Base-by-base conservation (phyloP, 2,888 invertebrate genomes). In the Idaea biselata region DNA sequence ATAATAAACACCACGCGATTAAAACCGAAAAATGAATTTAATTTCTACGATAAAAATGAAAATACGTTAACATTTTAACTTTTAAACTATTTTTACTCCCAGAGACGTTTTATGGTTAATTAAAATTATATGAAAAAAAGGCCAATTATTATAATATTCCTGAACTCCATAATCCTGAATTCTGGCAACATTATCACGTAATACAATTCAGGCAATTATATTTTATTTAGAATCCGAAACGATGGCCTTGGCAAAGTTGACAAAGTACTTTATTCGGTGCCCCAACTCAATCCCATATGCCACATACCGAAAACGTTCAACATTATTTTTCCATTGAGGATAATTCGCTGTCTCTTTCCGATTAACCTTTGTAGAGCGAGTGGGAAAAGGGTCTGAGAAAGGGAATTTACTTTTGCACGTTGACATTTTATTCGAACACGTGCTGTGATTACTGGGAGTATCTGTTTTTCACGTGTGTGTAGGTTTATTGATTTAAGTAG, bases 281-380 rank as follows among this genome's bases (percentile, higher is more conserved):
- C 44, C 44, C 14, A 44, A 8, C 44, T 44, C 44, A 44, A 44
- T 44, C 44, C 44, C 44, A 44, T 25, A 25, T 44, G 44, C 44
- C 44, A 44, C 44, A 44, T 44, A 14, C 44, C 11, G 11, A 44
- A 44, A 44, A 8, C 44, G 14, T 44, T 44, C 3, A 11, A 8
- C 44, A 44, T 44, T 44, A 44, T 44, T 44, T 25, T 44, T 44
- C 6, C 14, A 44, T 44, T 44, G 44, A 44, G 44, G 44, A 44
- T 44, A 14, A 18, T 55, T n/a, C 55, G n/a, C 55, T 16, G 55
- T 56, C 56, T 56, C 56, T 18, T 56, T 56, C 18, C 56, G 4
- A 7, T 18, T 4, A 1, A 18, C 18, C 18, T 18, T 6, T 18
- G 8, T 56, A 56, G 56, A 18, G 18, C 2, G 56, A 18, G 18